These are phyloP conservation scores for Chrysolina oricalcia DNA, from an alignment of 2,888 invertebrate species.

Conservation along the genomic window DNA sequence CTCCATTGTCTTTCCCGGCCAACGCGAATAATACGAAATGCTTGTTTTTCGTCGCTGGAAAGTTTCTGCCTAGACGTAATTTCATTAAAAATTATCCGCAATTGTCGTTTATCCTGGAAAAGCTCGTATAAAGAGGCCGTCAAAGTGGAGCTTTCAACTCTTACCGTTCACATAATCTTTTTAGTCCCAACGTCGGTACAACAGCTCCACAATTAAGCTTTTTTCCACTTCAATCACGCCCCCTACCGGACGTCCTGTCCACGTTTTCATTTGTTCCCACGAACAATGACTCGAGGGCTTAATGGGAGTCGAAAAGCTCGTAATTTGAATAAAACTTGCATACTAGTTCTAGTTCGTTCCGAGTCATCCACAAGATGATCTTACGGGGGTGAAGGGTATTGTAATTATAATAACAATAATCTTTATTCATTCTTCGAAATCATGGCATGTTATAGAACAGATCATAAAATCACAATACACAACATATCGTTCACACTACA, in stretches of 20 bases:
- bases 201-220: constrained; percentile 50
- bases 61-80: constrained; percentile 38
- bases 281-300: constrained; percentile 34
- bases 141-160: constrained; percentile 50
- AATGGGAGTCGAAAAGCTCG: constrained; percentile 37
- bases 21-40: constrained; percentile 33
- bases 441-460: too few relatives aligned
- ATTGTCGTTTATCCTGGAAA: constrained; percentile 48
- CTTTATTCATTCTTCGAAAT: too few relatives aligned
- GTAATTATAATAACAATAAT: too few relatives aligned
- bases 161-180: constrained; percentile 51
- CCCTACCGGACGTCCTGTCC: constrained; percentile 50
- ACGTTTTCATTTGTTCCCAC: constrained; percentile 45
- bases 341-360: neutral
- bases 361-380: neutral
- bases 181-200: constrained; percentile 47
- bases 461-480: too few relatives aligned
- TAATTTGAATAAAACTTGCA: constrained; percentile 8
- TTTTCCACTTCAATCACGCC: constrained; percentile 48
- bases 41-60: constrained; percentile 24
- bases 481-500: too few relatives aligned
- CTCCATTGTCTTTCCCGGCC: constrained; percentile 16
- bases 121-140: constrained; percentile 43
- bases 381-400: too few relatives aligned
- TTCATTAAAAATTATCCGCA: constrained; percentile 51